Base-by-base conservation (phyloP, 2,888 invertebrate genomes). In the Unio delphinus region DNA sequence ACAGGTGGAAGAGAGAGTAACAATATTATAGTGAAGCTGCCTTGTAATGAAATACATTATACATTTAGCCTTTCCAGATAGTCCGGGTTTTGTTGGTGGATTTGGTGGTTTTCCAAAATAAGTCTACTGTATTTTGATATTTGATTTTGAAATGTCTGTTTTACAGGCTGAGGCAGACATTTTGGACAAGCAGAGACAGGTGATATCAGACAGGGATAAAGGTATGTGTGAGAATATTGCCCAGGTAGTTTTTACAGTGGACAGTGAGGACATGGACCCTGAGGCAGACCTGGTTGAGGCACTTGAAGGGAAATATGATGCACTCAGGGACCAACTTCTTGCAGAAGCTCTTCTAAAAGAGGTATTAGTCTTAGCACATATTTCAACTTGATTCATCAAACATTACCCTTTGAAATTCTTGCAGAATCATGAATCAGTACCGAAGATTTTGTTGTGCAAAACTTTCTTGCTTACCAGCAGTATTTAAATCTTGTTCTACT, bases 281-380 rank as follows among this genome's bases (percentile, higher is more conserved):
- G 77, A 79, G n/a, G 76, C 76, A 54, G 80, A 81, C 26, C 64
- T 85, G 4, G 64, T 83, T 26, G 80, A 85, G 71, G 87, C 87
- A 30, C 76, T 88, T 54, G 82, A 87, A 58, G 84, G 84, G 28
- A 88, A 87, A 69, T 87, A 87, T 76, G 87, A 87, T 76, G 84
- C 86, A 23, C 80, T 88, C 59, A 79, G 80, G 59, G 87, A 87
- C 73, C 85, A 87, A 69, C 80, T 88, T n/a, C 74, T 88, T 56
- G 76, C 83, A n/a, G 85, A 88, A 65, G 84, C 84, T 59, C 76
- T 88, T 20, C 83, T 87, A 56, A 77, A 80, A 67, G 80, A 86
- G 83, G 86, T 85, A 61, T 64, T 61, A 69, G 56, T 60, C 20
- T 20, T 59, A 18, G 45, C 45, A 45, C 15, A 15, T 15, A 45